A percentile compares a stretch with the other conserved stretches of the same genome.
Conservation (phyloP, 2,113 vertebrate species). For the Mystacornis crossleyi region DNA sequence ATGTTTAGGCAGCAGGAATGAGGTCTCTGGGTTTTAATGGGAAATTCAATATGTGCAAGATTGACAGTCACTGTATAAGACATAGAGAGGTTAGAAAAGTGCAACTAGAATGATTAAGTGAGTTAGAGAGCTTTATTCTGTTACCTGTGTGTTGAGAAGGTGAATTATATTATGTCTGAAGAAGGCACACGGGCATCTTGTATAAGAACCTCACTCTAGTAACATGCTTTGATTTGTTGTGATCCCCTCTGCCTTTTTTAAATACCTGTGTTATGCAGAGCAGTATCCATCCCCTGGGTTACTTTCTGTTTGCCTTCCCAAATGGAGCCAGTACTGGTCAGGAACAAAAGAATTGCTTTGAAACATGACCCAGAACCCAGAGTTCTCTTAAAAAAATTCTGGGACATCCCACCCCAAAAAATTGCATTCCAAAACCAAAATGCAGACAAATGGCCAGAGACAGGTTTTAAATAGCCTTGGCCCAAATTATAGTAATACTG, state of each 20-base stretch:
- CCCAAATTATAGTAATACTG: not conserved
- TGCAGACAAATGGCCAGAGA: not conserved
- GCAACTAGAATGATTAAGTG: not conserved
- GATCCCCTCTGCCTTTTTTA: not conserved
- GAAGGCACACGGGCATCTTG: not conserved
- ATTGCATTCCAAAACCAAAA: not conserved
- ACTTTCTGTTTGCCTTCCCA: not conserved
- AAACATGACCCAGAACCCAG: not conserved
- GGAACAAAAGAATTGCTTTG: not conserved
- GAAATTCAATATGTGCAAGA: not conserved
- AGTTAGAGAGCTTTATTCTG: not conserved
- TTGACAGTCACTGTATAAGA: not conserved
- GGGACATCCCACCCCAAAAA: not conserved
- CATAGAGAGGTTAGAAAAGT: not conserved
- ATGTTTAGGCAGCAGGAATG: not conserved
- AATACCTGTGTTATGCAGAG: not conserved
- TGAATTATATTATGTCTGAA: not conserved
- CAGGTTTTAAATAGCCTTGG: not conserved
- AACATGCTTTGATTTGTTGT: not conserved
- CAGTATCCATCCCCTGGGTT: not conserved
- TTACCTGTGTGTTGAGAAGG: not conserved
- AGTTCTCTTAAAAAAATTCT: not conserved
- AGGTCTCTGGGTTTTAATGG: not conserved
- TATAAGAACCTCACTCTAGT: not conserved
- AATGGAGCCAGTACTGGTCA: not conserved